Base-by-base conservation (phyloP, 2,113 vertebrate species). In the Chaetodon trifascialis region DNA sequence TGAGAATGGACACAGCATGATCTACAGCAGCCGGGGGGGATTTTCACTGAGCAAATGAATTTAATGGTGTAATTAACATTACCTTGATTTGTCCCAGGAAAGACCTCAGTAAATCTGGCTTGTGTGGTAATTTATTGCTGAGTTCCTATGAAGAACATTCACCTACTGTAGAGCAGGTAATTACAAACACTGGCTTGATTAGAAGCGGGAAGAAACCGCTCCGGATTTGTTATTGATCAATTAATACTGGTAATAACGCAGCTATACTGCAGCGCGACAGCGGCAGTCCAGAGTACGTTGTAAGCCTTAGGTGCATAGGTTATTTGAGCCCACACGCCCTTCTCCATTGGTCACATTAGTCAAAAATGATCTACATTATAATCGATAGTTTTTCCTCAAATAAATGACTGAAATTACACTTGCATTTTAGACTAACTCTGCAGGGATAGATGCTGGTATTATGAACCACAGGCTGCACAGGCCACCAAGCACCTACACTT, bases 61-160 rank as follows among this genome's bases (percentile, higher is more conserved):
- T 76, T 84, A 92, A 84, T 89, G 90, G 84, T 62, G 87, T 85
- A 88, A 92, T 90, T 91, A 90, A 88, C 89, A 76, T 92, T 86
- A 90, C 36, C 79, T 88, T 87, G 87, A 93, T 95, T 93, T 92
- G 87, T 91, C 80, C 82, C 77, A 56, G 77, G 77, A 87, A 84
- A 80, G 73, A 59, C 76, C 73, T 81, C 58, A 59, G 79, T 78
- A 66, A 73, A 80, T 82, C 64, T 30, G 66, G 65, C 38, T 76
- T 76, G 83, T 85, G 49, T 77, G 65, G 80, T 80, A 74, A 93
- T 91, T 91, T 85, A 86, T 88, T 80, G 58, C 79, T 7, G 19
- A 62, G 58, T 76, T 73, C 38, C 85, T 47, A 72, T 76, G 74
- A 87, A 89, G 76, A 90, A 90, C 81, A 69, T 79, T 67, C 68